phyloP scores from a whole-genome alignment of 2,888 invertebrate species.

The Euphydryas editha region DNA sequence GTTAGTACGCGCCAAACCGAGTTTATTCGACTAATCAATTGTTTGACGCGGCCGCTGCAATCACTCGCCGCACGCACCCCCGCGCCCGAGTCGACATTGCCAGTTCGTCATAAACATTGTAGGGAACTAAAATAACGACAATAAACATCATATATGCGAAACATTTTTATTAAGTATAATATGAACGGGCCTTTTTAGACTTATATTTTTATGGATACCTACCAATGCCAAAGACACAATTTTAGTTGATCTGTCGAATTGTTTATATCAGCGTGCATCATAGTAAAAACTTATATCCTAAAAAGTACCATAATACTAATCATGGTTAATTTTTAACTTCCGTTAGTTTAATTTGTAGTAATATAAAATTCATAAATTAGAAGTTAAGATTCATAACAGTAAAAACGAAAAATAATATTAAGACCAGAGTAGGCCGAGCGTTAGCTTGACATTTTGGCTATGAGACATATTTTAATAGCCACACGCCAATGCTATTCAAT shows the following conservation, averaged over 20 bases:
- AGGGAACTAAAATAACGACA: neutral
- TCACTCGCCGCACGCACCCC: constrained; percentile 67
- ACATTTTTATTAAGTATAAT: neutral
- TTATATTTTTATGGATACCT: too few species aligned
- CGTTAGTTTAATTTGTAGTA: too few species aligned
- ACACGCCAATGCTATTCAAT: constrained; percentile 59
- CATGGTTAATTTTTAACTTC: too few species aligned
- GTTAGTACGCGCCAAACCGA: constrained; percentile 82
- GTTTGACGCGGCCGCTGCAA: constrained; percentile 82
- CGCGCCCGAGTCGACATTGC: constrained; percentile 35
- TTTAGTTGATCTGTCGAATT: too few species aligned
- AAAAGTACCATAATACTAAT: too few species aligned
- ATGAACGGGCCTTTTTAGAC: too few species aligned
- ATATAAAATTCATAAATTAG: too few species aligned
- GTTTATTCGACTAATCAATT: constrained; percentile 84
- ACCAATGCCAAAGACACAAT: too few species aligned
- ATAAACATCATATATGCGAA: neutral
- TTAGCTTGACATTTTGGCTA: constrained; percentile 5
- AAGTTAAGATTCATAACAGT: too few species aligned
- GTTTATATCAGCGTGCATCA: too few species aligned
- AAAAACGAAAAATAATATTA: too few species aligned
- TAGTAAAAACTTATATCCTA: too few species aligned
- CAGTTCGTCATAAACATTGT: constrained; percentile 5
- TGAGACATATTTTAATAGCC: constrained; percentile 35
- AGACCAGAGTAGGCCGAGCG: neutral